Evolutionary conservation across 2,113 vertebrate genomes (phyloP).

Genomic region (Trinectes maculatus): DNA sequence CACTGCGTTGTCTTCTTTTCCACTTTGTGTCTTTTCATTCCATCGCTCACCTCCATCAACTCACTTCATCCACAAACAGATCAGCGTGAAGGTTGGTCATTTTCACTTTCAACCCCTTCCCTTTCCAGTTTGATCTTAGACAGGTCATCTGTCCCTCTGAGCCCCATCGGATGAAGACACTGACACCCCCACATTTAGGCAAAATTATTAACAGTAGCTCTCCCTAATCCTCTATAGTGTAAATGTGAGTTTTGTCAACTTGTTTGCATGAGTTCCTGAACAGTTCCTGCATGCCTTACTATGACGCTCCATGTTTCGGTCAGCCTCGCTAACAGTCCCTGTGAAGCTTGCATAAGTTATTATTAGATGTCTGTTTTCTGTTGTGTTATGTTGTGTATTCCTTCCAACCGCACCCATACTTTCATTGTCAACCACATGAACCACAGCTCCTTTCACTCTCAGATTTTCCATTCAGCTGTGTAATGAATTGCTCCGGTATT

Average conservation of each 20-base stretch:
- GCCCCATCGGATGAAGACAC: conserved; percentile 10
- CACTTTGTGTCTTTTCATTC: conserved; percentile 87
- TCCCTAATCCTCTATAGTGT: conserved; percentile 22
- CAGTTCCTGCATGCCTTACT: conserved; percentile 57
- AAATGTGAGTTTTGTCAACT: conserved; percentile 25
- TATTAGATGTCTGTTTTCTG: conserved; percentile 23
- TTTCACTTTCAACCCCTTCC: conserved; percentile 88
- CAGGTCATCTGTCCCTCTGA: conserved; percentile 15
- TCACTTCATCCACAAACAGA: conserved; percentile 93
- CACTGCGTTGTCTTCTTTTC: conserved; percentile 95
- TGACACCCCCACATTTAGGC: conserved; percentile 32
- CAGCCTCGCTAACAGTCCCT: conserved; percentile 28
- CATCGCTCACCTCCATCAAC: conserved; percentile 95
- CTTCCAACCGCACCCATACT: conserved; percentile 31
- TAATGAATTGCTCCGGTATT: conserved; percentile 61
- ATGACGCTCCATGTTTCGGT: conserved; percentile 43
- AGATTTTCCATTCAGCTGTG: conserved; percentile 41
- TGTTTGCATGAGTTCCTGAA: conserved; percentile 70
- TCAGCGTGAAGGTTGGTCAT: conserved; percentile 97
- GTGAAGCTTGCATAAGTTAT: conserved; percentile 34
- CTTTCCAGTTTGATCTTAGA: conserved; percentile 34
- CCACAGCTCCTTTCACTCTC: conserved; percentile 31
- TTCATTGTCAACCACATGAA: conserved; percentile 40
- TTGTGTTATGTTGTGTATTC: conserved; percentile 40
- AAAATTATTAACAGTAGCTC: conserved; percentile 20